Evolutionary conservation across 2,113 vertebrate species (phyloP), one percentile per base, ranked within the genome.

Genomic region (Mesitornis unicolor): DNA sequence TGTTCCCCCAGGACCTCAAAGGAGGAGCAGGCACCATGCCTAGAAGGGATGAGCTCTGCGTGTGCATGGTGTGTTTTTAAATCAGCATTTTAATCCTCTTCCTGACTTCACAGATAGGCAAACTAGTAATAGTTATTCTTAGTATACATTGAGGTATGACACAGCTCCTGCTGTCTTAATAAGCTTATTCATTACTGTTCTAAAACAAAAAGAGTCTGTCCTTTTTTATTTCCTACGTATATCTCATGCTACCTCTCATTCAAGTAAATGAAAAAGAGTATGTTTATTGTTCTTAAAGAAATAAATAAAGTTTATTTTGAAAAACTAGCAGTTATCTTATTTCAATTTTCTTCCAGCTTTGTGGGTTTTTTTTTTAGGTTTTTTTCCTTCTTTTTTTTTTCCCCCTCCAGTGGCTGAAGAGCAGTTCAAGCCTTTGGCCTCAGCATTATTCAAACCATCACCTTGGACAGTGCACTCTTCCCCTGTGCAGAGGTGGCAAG

Each of bases 81-180:
- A 92, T 76, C 70, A 96, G 82, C 17, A 50, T 75, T 92, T 86
- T 88, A 90, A 86, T 84, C n/a, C 87, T 92, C 11, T 51, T 88
- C 64, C 53, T 57, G 69, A 54, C 83, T 84, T 80, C 64, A 69
- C 40, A 88, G 83, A 73, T 36, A 88, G 50, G 28, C 31, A 74
- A 70, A 84, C 10, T 19, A 69, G 24, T 22, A 47, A 33, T 33
- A 88, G 35, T 56, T 76, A 21, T 21, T 51, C 8, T 63, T 76
- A 4, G 1, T 54, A 43, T 43, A 45, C 13, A 28, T 1, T 22
- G 57, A 60, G 35, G 35, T 69, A n/a, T 22, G 40, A 68, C 17
- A 70, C 13, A 71, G 51, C 42, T 87, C 36, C 53, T 6, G 28
- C 18, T 64, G 11, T 75, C 48, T 36, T 86, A 56, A 50, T 43